Evolutionary conservation across 2,113 vertebrate genomes (phyloP).

Genomic region (Delphinapterus leucas): DNA sequence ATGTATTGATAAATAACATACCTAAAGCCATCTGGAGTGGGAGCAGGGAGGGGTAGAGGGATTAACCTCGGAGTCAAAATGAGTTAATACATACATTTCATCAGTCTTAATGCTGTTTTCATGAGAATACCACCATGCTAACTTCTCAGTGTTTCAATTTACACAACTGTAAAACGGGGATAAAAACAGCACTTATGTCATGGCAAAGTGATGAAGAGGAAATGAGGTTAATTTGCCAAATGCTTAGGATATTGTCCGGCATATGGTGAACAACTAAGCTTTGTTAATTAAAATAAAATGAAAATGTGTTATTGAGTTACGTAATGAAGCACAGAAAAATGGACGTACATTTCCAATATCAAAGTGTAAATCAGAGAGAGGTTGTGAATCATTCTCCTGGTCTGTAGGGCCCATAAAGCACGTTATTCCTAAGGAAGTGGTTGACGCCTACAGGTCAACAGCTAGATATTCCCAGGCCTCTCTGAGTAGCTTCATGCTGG

Average conservation of each 20-base stretch:
- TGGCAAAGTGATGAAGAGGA: neutral
- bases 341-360: neutral
- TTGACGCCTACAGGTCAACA: neutral
- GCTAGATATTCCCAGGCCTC: neutral
- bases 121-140: neutral
- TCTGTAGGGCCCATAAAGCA: neutral
- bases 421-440: neutral
- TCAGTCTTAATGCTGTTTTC: neutral
- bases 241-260: neutral
- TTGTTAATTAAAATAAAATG: neutral
- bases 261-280: neutral
- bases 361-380: neutral
- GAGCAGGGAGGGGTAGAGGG: neutral
- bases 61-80: neutral
- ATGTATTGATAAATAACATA: neutral
- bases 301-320: neutral
- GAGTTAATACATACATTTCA: neutral
- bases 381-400: neutral
- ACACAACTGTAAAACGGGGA: neutral
- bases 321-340: neutral
- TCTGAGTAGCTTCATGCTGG: neutral
- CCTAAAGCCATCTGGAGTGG: neutral
- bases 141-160: neutral
- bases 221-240: neutral
- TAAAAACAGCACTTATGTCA: neutral